A percentile compares a stretch with the other conserved stretches of the same genome.
Conservation (phyloP, 2,113 vertebrate genomes). For the Bubo bubo region DNA sequence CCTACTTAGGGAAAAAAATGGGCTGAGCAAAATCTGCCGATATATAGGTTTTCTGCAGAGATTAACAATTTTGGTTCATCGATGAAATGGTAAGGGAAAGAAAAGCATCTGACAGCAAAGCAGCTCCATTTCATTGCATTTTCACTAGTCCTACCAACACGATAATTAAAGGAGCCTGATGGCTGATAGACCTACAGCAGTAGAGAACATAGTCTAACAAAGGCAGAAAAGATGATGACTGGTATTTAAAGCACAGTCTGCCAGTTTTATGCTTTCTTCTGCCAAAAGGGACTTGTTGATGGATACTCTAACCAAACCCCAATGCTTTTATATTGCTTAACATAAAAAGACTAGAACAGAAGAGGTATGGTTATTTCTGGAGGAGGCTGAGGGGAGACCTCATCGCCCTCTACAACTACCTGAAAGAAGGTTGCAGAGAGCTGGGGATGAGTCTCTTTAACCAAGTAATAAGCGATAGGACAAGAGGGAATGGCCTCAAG, state of each 20-base stretch:
- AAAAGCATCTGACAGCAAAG: neutral
- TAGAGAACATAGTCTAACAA: neutral
- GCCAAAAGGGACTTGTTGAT: neutral
- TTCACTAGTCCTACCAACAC: neutral
- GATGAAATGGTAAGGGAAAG: neutral
- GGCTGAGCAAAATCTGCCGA: neutral
- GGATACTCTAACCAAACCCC: neutral
- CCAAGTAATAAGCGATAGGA: too few species aligned
- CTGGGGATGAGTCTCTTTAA: too few species aligned
- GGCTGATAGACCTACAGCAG: neutral
- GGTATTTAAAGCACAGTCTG: neutral
- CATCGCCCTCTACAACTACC: too few species aligned
- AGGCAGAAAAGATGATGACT: neutral
- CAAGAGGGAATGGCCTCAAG: too few species aligned
- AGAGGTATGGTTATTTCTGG: neutral
- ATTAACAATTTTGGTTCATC: neutral
- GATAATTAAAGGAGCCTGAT: neutral
- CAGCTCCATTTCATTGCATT: neutral
- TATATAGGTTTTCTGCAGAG: neutral
- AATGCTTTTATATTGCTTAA: neutral
- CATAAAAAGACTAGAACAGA: neutral
- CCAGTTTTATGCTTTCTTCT: neutral
- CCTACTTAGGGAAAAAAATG: neutral
- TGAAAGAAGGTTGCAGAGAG: too few species aligned
- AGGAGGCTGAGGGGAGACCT: too few species aligned